phyloP scores from a whole-genome alignment of 2,888 invertebrate species.

The Macrosiphum euphorbiae region DNA sequence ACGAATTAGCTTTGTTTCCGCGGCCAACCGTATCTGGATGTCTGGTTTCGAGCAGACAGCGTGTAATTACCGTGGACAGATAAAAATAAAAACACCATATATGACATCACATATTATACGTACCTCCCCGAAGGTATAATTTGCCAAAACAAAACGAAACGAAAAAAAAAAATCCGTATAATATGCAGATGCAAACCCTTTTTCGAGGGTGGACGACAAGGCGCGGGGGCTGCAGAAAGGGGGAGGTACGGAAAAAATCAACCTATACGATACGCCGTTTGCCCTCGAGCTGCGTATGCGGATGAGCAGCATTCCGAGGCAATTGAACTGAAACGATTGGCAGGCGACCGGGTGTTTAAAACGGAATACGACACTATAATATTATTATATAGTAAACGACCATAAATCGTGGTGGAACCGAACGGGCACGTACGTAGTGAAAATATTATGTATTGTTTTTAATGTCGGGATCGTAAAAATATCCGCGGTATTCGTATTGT shows the following conservation, averaged over 20 bases:
- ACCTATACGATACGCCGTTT: not conserved
- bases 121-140: constrained; percentile 40
- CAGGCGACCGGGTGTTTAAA: constrained; percentile 50
- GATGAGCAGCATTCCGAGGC: constrained; percentile 37
- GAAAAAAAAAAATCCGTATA: constrained; percentile 22
- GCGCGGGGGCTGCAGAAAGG: not conserved
- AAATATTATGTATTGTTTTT: not conserved
- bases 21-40: constrained; percentile 50
- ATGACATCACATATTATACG: too few species aligned
- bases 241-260: not conserved
- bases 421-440: constrained; percentile 10
- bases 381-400: constrained; percentile 39
- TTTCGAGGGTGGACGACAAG: not conserved
- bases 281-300: not conserved
- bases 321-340: constrained; percentile 30
- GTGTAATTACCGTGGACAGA: constrained; percentile 62
- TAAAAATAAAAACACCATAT: constrained; percentile 40
- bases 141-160: constrained; percentile 46
- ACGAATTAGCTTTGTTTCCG: constrained; percentile 59
- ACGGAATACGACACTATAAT: not conserved
- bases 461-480: not conserved
- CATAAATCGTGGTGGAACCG: constrained; percentile 39
- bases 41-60: constrained; percentile 56
- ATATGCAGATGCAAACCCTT: constrained; percentile 47
- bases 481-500: not conserved